A percentile compares a stretch with the other conserved stretches of the same genome.
Conservation (phyloP, 2,113 vertebrate species). For the Myxocyprinus asiaticus region DNA sequence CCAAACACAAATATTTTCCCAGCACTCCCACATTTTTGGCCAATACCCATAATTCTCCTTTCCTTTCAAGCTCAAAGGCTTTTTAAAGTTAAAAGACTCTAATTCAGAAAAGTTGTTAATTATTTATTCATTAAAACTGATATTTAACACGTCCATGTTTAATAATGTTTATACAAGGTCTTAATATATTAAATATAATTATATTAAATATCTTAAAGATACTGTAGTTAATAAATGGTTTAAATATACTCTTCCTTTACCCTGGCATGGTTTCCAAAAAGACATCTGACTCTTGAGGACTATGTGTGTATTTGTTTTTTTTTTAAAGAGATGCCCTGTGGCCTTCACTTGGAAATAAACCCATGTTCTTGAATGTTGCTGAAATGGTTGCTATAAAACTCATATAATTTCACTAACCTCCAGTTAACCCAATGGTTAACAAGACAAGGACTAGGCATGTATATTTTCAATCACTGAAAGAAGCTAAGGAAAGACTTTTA, state of each 20-base stretch:
- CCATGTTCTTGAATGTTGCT: neutral
- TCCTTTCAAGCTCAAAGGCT: neutral
- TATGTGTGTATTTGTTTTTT: neutral
- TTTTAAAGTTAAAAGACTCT: neutral
- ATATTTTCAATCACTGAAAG: too few relatives aligned
- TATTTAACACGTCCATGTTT: neutral
- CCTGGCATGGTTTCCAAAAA: neutral
- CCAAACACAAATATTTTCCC: slow-evolving; percentile 40
- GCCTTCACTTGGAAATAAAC: neutral
- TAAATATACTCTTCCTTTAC: neutral
- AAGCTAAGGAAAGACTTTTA: too few relatives aligned
- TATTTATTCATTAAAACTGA: neutral
- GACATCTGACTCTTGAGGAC: neutral
- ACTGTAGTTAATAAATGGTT: neutral
- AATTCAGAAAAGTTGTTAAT: neutral
- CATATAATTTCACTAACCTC: neutral
- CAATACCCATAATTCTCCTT: neutral
- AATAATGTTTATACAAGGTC: neutral
- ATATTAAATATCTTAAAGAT: slow-evolving; percentile 1
- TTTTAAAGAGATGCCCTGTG: neutral
- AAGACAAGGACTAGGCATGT: neutral
- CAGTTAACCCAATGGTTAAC: neutral
- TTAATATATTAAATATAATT: neutral
- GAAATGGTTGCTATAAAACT: too few relatives aligned
- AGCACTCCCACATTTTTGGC: slow-evolving; percentile 30